Conservation (phyloP, 2,888 invertebrate genomes). For the Chirona hameri region DNA sequence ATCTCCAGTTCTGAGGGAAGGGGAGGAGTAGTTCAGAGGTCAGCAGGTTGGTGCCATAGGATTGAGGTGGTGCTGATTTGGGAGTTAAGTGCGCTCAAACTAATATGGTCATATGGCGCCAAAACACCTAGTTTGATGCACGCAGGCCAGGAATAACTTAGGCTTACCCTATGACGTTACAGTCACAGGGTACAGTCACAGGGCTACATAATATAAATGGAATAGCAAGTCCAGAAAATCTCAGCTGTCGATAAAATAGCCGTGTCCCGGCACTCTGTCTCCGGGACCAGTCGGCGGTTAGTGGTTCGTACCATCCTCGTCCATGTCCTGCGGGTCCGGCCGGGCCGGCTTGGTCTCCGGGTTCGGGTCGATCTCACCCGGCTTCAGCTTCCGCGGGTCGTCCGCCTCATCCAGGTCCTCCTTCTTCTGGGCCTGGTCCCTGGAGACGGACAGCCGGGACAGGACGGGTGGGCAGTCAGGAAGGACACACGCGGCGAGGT, state of each 20-base stretch:
- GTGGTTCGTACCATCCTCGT: slow-evolving; percentile 81
- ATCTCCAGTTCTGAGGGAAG: slow-evolving; percentile 83
- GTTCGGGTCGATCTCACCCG: slow-evolving; percentile 99
- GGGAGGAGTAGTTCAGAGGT: not conserved
- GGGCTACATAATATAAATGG: too few relatives aligned
- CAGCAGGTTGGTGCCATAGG: too few relatives aligned
- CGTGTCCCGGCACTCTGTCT: too few relatives aligned
- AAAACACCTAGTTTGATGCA: too few relatives aligned
- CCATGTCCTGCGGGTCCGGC: slow-evolving; percentile 99
- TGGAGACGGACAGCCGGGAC: slow-evolving; percentile 47
- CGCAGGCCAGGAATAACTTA: too few relatives aligned
- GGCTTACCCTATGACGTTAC: too few relatives aligned
- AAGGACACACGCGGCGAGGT: not conserved
- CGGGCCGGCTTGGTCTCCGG: slow-evolving; percentile 99
- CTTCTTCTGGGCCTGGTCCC: slow-evolving; percentile 95
- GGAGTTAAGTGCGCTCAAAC: too few relatives aligned
- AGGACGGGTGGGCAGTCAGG: not conserved
- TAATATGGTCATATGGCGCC: too few relatives aligned
- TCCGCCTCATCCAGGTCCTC: slow-evolving; percentile 90
- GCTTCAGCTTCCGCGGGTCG: slow-evolving; percentile 95
- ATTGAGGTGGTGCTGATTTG: too few relatives aligned
- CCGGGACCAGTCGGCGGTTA: not conserved
- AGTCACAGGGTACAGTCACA: too few relatives aligned
- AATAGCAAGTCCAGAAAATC: too few relatives aligned
- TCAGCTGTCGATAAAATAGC: too few relatives aligned